Base-by-base conservation (phyloP, 2,797 vertebrate species). In the Lates japonicus region DNA sequence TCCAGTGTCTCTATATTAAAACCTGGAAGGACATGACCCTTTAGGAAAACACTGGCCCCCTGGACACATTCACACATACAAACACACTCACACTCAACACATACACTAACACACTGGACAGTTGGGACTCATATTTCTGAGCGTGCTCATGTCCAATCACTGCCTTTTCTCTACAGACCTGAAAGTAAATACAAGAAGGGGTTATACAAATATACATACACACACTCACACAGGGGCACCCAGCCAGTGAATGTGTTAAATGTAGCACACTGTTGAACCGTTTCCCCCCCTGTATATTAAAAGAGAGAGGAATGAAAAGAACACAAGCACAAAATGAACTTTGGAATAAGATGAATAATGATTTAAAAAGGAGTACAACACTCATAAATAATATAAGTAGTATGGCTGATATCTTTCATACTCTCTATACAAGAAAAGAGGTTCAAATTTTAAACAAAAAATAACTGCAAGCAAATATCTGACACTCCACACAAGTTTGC, bases 1-100 rank as follows among this genome's bases (percentile, higher is more conserved):
- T 93, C 93, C 89, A 88, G 73, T 93, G 90, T 91, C 88, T 91
- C 83, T 91, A 85, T 90, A 93, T 94, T 93, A 91, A 93, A 93
- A 91, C 81, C 78, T 88, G 78, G 86, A 86, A 94, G 93, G 93
- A 93, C 94, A 78, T 66, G 91, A 95, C 92, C 92, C 86, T 87
- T 82, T 90, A 93, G 88, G 74, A 91, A 93, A 93, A 93, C 89
- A 92, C 76, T 81, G 83, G 77, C 84, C 83, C 83, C 88, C 76
- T 52, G 75, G 78, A 90, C 80, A 82, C 60, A 70, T 70, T 61
- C 82, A 71, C 62, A 65, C 80, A 79, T 17, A 74, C 70, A 86
- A 35, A 84, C 70, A 70, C 73, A 64, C 69, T 70, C 67, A 74
- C 64, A 70, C 39, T 57, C 61, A 63, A 72, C 78, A 74, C 61